Conservation (phyloP, 2,113 vertebrate genomes). For the Ameiurus melas region DNA sequence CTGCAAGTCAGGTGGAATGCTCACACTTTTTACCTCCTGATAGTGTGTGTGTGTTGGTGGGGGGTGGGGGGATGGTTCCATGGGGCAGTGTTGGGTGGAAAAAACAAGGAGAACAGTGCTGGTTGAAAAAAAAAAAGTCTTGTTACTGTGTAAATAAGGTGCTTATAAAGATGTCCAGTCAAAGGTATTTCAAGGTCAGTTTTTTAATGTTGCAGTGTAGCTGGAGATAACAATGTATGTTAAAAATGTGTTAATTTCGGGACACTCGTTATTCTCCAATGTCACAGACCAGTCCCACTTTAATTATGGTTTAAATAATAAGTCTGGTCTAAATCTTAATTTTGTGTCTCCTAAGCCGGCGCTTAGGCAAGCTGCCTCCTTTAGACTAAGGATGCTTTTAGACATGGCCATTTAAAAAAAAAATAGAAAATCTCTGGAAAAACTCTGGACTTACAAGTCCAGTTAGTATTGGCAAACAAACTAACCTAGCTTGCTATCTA, state of each 20-base stretch:
- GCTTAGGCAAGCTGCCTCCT: neutral
- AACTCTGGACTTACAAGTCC: neutral
- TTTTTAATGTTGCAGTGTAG: neutral
- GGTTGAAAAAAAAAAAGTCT: too few species aligned
- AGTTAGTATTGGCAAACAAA: neutral
- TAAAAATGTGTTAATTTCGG: neutral
- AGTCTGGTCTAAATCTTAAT: neutral
- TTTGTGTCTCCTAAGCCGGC: neutral
- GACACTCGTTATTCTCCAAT: neutral
- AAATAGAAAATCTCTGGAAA: neutral
- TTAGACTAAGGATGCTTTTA: neutral
- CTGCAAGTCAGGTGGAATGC: neutral
- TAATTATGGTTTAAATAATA: neutral
- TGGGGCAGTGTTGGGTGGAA: neutral
- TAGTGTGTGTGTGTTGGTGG: neutral
- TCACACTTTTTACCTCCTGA: neutral
- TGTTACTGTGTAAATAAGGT: neutral
- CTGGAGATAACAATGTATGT: neutral
- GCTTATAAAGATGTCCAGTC: neutral
- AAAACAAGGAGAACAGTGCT: neutral
- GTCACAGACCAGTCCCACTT: neutral
- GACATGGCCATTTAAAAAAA: neutral
- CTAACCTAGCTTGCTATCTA: neutral
- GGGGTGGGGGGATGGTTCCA: too few species aligned
- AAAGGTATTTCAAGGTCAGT: slow-evolving; percentile 10